These are phyloP conservation scores for Clinocottus analis DNA, from an alignment of 2,113 vertebrate species.

Conservation along the genomic window DNA sequence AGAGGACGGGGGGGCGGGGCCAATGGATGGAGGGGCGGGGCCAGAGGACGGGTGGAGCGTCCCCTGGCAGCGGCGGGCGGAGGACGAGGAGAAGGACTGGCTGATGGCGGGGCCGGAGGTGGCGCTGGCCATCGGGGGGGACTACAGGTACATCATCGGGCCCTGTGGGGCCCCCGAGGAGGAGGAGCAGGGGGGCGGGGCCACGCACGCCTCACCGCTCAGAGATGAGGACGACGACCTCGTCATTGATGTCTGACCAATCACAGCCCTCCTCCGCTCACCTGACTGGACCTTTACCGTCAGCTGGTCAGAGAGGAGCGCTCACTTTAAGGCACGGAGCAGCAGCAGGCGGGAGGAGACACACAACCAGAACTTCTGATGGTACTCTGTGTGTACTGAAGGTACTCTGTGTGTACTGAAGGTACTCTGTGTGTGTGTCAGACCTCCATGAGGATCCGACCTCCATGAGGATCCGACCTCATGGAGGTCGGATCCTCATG, in stretches of 20 bases:
- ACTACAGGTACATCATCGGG: conserved; percentile 94
- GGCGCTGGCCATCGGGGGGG: conserved; percentile 84
- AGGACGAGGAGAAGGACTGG: conserved; percentile 76
- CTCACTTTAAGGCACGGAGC: neutral
- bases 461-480: too few relatives aligned
- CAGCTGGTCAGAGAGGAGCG: conserved; percentile 12
- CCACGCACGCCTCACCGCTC: conserved; percentile 66
- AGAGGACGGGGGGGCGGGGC: too few relatives aligned
- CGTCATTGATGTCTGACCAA: conserved; percentile 80
- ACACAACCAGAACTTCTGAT: neutral
- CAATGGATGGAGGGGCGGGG: too few relatives aligned
- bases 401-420: neutral
- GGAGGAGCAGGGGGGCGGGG: conserved; percentile 71
- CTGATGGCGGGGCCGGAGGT: conserved; percentile 69
- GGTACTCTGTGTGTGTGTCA: neutral
- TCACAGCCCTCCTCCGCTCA: conserved; percentile 10
- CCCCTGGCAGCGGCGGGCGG: conserved; percentile 78
- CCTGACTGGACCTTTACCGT: conserved; percentile 16
- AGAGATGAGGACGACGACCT: conserved; percentile 84
- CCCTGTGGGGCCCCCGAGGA: conserved; percentile 80
- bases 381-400: neutral
- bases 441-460: neutral
- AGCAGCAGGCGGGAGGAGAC: conserved; percentile 22
- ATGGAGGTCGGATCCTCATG: conserved; percentile 9
- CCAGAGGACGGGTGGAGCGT: conserved; percentile 62